phyloP scores from a whole-genome alignment of 1,140 invertebrate species.

The Kradibia gibbosae region DNA sequence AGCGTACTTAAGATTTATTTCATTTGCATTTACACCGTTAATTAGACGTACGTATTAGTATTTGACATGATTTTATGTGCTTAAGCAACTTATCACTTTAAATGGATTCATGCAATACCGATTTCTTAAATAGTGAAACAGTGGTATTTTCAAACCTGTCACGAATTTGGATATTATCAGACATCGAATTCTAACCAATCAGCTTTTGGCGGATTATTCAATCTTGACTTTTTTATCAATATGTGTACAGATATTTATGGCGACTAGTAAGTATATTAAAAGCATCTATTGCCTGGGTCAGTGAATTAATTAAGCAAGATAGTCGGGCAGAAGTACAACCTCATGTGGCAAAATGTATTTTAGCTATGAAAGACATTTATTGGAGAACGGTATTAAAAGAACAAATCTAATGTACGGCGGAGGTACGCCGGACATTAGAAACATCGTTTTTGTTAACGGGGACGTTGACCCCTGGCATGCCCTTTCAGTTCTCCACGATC shows the following conservation, averaged over 20 bases:
- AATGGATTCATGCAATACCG: neutral
- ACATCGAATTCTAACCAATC: slow-evolving; percentile 77
- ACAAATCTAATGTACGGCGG: slow-evolving; percentile 79
- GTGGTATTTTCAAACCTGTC: slow-evolving; percentile 89
- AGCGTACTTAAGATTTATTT: no score
- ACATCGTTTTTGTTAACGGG: slow-evolving; percentile 79
- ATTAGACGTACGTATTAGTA: neutral
- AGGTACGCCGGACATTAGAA: slow-evolving; percentile 72
- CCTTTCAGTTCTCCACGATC: slow-evolving; percentile 74
- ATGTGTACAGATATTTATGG: slow-evolving; percentile 82
- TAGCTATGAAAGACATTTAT: slow-evolving; percentile 72
- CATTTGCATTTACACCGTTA: no score
- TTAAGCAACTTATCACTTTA: neutral
- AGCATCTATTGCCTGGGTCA: neutral
- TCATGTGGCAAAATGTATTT: slow-evolving; percentile 45
- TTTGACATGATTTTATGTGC: neutral
- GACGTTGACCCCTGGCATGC: slow-evolving; percentile 78
- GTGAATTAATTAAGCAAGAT: neutral
- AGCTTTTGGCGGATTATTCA: slow-evolving; percentile 78
- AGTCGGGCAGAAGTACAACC: neutral
- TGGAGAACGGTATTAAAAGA: slow-evolving; percentile 71
- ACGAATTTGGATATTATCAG: slow-evolving; percentile 89
- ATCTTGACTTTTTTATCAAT: slow-evolving; percentile 76
- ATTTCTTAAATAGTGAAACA: slow-evolving; percentile 72
- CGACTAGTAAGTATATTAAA: slow-evolving; percentile 63